Percentiles rank a stretch among this genome's conserved stretches.
Conservation (phyloP, 2,888 invertebrate species). For the Heliconius ismenius region DNA sequence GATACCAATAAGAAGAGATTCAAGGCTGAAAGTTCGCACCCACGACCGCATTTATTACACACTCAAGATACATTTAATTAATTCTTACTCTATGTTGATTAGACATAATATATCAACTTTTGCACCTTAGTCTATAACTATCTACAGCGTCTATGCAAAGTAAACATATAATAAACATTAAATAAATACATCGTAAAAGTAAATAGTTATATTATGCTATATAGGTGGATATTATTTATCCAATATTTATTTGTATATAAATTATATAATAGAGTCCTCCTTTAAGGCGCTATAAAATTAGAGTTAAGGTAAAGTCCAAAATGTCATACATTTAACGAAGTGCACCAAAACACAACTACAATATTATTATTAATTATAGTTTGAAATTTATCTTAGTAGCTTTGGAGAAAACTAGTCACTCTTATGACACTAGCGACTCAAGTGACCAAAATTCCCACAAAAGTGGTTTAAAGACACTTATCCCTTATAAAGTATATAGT, state of each 20-base stretch:
- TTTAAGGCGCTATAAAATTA: neutral
- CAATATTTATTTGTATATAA: too few species aligned
- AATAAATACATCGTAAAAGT: neutral
- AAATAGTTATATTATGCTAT: neutral
- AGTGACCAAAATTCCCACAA: neutral
- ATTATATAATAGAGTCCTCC: neutral
- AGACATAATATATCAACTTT: neutral
- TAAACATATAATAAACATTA: neutral
- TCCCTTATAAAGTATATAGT: neutral
- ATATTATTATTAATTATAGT: neutral
- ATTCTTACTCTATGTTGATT: neutral
- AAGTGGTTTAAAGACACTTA: neutral
- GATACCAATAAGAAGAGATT: neutral
- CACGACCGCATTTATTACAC: neutral
- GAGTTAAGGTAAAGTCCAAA: neutral
- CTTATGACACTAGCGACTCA: neutral
- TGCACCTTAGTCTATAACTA: neutral
- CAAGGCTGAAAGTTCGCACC: neutral
- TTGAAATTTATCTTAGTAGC: neutral
- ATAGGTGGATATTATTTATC: neutral
- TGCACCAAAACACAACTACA: slow-evolving; percentile 8
- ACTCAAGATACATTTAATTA: neutral
- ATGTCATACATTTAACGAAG: neutral
- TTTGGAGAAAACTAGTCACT: slow-evolving; percentile 4
- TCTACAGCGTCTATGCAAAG: neutral